Conservation (phyloP, 2,113 vertebrate species). For the Mixornis gularis region DNA sequence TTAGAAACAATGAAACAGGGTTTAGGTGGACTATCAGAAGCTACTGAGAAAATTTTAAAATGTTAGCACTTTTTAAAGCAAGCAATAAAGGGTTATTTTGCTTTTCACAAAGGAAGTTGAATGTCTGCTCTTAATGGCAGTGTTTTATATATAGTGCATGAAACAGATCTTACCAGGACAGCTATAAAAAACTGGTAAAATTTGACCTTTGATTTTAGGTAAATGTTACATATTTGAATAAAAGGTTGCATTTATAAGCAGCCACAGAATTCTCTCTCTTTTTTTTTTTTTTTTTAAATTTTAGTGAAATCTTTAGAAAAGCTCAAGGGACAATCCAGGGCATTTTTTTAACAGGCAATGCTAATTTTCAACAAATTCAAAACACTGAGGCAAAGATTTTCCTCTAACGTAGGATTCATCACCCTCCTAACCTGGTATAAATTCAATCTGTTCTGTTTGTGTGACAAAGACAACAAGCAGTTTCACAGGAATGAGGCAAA, state of each 20-base stretch:
- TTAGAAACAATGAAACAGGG: background rate
- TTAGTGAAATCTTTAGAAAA: background rate
- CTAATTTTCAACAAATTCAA: constrained; percentile 65
- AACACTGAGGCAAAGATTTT: constrained; percentile 53
- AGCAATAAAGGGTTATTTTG: background rate
- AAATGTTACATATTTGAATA: constrained; percentile 36
- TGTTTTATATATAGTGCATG: background rate
- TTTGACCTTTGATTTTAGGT: constrained; percentile 39
- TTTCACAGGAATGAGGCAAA: constrained; percentile 74
- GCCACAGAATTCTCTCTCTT: background rate
- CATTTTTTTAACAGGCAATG: constrained; percentile 35
- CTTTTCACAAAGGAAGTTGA: background rate
- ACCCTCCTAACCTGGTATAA: constrained; percentile 66
- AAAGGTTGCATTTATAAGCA: constrained; percentile 36
- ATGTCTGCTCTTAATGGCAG: background rate
- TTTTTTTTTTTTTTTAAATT: background rate
- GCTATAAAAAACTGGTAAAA: constrained; percentile 18
- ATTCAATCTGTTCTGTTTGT: constrained; percentile 78
- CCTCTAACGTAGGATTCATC: constrained; percentile 69
- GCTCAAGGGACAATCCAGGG: background rate
- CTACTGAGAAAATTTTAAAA: background rate
- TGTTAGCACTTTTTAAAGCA: background rate
- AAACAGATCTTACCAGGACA: background rate
- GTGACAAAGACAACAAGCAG: constrained; percentile 78
- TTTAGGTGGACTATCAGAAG: background rate